Conservation (phyloP, 2,888 invertebrate species). For the Julus scanicus region DNA sequence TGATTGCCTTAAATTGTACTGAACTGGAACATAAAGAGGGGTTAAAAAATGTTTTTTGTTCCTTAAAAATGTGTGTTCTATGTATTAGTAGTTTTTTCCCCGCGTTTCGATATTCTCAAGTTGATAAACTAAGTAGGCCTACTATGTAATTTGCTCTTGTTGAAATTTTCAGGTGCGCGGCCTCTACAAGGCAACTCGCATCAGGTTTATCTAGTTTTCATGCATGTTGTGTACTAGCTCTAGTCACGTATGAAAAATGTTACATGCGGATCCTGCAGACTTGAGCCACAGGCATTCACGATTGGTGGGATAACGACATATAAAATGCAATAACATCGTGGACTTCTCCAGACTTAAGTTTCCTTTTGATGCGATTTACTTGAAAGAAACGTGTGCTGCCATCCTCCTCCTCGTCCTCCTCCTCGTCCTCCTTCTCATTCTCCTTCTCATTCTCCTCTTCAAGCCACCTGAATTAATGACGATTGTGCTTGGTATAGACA, state of each 20-base stretch:
- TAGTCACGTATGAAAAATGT: background rate
- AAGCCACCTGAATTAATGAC: background rate
- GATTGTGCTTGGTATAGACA: background rate
- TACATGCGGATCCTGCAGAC: background rate
- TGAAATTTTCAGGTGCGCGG: slow-evolving; percentile 19
- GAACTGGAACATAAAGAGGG: background rate
- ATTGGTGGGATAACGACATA: background rate
- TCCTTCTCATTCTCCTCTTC: too few relatives aligned
- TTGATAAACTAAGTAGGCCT: background rate
- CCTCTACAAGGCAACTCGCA: background rate
- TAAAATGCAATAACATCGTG: background rate
- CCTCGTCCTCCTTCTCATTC: too few relatives aligned
- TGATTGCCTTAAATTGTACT: slow-evolving; percentile 15
- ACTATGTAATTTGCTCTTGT: background rate
- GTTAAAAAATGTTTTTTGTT: background rate
- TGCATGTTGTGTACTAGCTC: background rate
- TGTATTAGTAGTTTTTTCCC: background rate
- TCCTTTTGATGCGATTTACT: slow-evolving; percentile 28
- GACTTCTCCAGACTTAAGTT: background rate
- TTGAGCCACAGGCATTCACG: background rate
- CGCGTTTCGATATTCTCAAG: background rate
- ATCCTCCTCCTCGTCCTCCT: background rate
- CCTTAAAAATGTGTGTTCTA: background rate
- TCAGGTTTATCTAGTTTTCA: background rate
- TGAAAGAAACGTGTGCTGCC: background rate